A percentile compares a stretch with the other conserved stretches of the same genome.
These are phyloP conservation scores for Bucorvus abyssinicus DNA, from an alignment of 2,797 vertebrate species.

Conservation along the genomic window DNA sequence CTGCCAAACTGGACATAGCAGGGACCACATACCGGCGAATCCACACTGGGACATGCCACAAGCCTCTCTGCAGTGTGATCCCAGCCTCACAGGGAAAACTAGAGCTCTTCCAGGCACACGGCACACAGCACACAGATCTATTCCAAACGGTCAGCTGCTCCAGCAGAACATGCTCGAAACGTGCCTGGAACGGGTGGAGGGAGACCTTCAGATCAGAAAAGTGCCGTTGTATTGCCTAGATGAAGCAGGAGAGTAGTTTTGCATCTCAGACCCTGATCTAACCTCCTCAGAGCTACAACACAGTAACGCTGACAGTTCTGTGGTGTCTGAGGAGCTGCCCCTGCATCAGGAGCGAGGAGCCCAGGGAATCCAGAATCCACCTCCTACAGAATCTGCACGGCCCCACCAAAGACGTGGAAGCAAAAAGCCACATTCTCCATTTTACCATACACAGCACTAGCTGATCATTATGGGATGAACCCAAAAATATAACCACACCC, in stretches of 20 bases:
- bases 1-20: background rate
- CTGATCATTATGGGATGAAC: background rate
- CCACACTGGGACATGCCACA: background rate
- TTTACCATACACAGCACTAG: background rate
- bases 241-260: background rate
- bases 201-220: background rate
- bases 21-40: background rate
- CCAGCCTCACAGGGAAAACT: background rate
- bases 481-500: background rate
- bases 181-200: background rate
- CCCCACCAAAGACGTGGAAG: background rate
- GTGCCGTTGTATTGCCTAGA: background rate
- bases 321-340: background rate
- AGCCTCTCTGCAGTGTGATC: background rate
- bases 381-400: background rate
- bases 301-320: background rate
- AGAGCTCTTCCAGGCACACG: background rate
- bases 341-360: background rate
- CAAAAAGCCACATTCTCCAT: background rate
- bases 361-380: rapidly evolving
- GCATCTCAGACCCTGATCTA: background rate
- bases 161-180: background rate
- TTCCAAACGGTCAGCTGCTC: background rate
- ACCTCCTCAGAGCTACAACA: background rate
- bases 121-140: background rate